Evolutionary conservation across 2,113 vertebrate genomes (phyloP).

Genomic region (Myrmecobius fasciatus): DNA sequence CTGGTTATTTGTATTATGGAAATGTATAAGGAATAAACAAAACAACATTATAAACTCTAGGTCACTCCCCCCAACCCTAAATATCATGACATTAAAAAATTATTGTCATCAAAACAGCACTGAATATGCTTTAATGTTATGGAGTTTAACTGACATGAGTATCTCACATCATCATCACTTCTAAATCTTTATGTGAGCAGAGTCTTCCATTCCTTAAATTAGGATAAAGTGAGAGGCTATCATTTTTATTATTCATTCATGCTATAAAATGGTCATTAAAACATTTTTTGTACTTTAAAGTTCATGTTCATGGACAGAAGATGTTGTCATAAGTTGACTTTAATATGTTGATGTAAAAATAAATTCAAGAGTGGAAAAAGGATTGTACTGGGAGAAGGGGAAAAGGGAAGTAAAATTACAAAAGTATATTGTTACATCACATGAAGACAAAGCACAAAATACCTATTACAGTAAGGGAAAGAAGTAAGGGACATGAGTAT

Average conservation of each 20-base stretch:
- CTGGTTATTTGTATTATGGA: conserved; percentile 22
- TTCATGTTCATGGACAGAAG: background rate
- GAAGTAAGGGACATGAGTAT: no score
- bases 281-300: conserved; percentile 15
- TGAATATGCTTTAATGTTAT: conserved; percentile 36
- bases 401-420: no score
- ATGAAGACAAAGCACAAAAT: no score
- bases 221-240: background rate
- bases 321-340: no score
- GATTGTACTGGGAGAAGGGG: no score
- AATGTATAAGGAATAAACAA: conserved; percentile 45
- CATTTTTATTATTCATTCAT: conserved; percentile 26
- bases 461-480: no score
- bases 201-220: conserved; percentile 41
- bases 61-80: conserved; percentile 49
- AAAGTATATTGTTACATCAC: no score
- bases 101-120: conserved; percentile 68
- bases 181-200: conserved; percentile 1
- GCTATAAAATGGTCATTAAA: conserved; percentile 33
- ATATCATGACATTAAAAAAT: conserved; percentile 75
- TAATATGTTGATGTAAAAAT: no score
- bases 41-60: conserved; percentile 54
- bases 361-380: no score
- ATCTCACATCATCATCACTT: conserved; percentile 35
- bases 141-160: conserved; percentile 34